Evolutionary conservation across 2,888 invertebrate genomes (phyloP), one percentile per base, ranked within the genome.

Genomic region (Pandemis cinnamomeana): DNA sequence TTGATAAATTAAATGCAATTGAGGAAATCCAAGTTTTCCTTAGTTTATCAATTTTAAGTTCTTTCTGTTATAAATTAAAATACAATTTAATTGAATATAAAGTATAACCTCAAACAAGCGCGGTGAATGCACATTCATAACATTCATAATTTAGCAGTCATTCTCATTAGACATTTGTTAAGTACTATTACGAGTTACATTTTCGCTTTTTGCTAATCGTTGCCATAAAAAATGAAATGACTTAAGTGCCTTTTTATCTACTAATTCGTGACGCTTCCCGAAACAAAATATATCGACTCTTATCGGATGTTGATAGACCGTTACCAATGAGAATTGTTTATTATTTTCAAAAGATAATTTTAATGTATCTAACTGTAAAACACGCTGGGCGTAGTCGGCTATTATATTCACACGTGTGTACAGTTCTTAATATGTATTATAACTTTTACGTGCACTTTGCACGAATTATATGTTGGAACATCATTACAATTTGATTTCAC

Each of bases 171-270:
- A 20, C 20, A 20, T 20, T 20, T 20, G 20, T 75, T 77, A n/a
- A n/a, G n/a, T n/a, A 76, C 79, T 20, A 77, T 70, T 46, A 36
- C 27, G 72, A 51, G n/a, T n/a, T 51, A 7, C 13, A 51, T n/a
- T 51, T 48, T 48, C 5, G 13, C 51, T 51, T n/a, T 51, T n/a
- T 51, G n/a, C 7, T 55, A n/a, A 55, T 55, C 55, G 58, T 67
- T 64, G 64, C 72, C 72, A 69, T 73, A 60, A 58, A 60, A 62
- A 66, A 63, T 42, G 67, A 67, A 36, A 72, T 73, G 71, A 63
- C 70, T 67, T 46, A 74, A 76, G 76, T 76, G 76, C 76, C 76
- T 76, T 75, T 76, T 71, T 68, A 71, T 53, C 67, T 76, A 76
- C 70, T 41, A 60, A 75, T 68, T 64, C 58, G 66, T 55, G 67